Base-by-base conservation (phyloP, 2,113 vertebrate genomes). In the Electrona antarctica region DNA sequence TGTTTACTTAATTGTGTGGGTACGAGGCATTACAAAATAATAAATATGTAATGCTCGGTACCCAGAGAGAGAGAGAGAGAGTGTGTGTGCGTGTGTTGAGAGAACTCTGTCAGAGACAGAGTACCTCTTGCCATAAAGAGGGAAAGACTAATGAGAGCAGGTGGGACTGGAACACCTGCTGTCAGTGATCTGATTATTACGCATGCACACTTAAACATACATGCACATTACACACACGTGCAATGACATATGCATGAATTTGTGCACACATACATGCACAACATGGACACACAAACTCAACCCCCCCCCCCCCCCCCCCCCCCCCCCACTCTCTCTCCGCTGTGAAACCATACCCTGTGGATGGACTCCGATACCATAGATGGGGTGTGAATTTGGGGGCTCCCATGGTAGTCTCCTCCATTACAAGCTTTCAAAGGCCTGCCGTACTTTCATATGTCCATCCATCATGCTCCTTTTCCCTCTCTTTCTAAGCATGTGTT, bases 81-180 rank as follows among this genome's bases (percentile, higher is more conserved):
- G 13, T 67, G 63, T 55, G 29, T 60, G 41, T 58, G 48, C 46
- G 45, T 60, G 21, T 57, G 61, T 51, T 68, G 47, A 60, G 60
- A 64, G 71, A 64, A 60, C 3, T 61, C 47, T 9, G 15, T 81
- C 58, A 69, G 65, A 60, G 74, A 86, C 82, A 85, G 81, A 73
- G 49, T 70, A 60, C 67, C 59, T 68, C 58, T 41, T 14, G 0
- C 8, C 50, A 50, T 71, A 54, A 29, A 57, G 10, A 64, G 58
- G 59, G 4, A 63, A 67, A 89, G 81, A 91, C 81, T 89, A 92
- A 91, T 88, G 89, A 89, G 85, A 88, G 84, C 91, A 92, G 90
- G 86, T 90, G 88, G 84, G 76, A 88, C 76, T 76, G 72, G 67
- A 82, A 76, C 52, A 52, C 55, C 82, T 79, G 71, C 76, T 80